Conservation (phyloP, 2,113 vertebrate species). For the Calidris pygmaea region DNA sequence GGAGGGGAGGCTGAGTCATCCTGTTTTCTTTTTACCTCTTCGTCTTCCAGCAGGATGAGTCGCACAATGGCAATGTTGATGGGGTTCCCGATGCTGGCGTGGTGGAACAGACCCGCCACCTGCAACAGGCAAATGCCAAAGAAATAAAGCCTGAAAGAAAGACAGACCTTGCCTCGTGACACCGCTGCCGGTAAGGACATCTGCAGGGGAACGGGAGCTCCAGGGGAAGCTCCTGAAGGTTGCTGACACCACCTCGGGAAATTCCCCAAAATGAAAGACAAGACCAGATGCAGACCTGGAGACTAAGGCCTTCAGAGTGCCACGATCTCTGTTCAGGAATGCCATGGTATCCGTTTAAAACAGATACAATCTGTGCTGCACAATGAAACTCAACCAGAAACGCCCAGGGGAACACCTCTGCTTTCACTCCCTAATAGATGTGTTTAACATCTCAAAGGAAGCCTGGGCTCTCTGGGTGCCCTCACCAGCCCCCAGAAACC, state of each 20-base stretch:
- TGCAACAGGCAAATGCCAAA: constrained; percentile 44
- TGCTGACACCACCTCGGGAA: neutral
- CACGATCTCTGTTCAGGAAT: fast-evolving
- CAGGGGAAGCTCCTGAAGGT: neutral
- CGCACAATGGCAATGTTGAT: constrained; percentile 93
- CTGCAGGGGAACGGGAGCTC: neutral
- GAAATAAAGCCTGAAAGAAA: neutral
- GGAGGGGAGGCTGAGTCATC: neutral
- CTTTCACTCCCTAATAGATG: neutral
- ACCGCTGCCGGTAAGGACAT: neutral
- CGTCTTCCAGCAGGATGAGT: constrained; percentile 88
- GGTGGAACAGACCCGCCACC: constrained; percentile 91
- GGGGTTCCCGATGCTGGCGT: constrained; percentile 93
- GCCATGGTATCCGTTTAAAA: neutral
- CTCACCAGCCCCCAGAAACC: neutral
- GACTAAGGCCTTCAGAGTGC: fast-evolving
- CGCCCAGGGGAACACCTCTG: fast-evolving
- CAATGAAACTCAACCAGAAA: neutral
- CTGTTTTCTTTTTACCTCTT: constrained; percentile 80
- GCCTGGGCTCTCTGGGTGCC: neutral
- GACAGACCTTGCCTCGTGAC: neutral
- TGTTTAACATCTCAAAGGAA: neutral
- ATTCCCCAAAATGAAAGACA: neutral
- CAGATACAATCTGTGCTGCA: neutral
- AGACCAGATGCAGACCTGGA: neutral